Conservation (phyloP, 2,797 vertebrate species). For the Australoheros facetus region DNA sequence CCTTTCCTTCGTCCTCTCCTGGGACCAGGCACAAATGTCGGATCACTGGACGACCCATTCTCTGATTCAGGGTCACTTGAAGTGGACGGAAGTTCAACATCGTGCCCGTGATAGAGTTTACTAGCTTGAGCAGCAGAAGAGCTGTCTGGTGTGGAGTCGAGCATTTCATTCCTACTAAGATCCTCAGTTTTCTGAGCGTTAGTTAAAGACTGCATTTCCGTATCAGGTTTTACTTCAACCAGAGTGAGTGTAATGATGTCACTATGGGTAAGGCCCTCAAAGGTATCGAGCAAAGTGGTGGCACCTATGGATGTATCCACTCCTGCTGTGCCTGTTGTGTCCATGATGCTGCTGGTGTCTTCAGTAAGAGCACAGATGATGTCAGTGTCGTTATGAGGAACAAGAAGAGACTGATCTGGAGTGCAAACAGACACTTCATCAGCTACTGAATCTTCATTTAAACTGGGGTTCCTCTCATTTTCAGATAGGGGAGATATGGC, state of each 20-base stretch:
- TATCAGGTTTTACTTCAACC: constrained; percentile 72
- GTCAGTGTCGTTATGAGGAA: constrained; percentile 34
- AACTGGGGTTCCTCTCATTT: neutral
- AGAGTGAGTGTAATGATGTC: constrained; percentile 83
- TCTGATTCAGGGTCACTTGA: neutral
- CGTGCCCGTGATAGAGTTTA: neutral
- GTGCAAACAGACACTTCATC: neutral
- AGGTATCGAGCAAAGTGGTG: constrained; percentile 66
- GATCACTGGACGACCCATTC: constrained; percentile 10
- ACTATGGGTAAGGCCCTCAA: constrained; percentile 74
- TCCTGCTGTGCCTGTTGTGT: neutral
- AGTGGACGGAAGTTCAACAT: neutral
- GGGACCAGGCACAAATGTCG: constrained; percentile 14
- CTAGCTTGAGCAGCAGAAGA: constrained; percentile 5
- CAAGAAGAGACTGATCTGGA: constrained; percentile 33
- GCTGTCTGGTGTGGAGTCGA: constrained; percentile 27
- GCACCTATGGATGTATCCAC: constrained; percentile 70
- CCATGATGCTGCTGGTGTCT: neutral
- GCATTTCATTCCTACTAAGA: neutral
- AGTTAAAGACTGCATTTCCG: constrained; percentile 30
- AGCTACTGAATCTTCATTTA: neutral
- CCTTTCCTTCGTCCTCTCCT: neutral
- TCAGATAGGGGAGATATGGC: neutral
- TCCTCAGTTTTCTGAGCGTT: neutral
- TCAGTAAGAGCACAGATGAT: constrained; percentile 56